Base-by-base conservation (phyloP, 2,888 invertebrate species). In the Patella ulyssiponensis region DNA sequence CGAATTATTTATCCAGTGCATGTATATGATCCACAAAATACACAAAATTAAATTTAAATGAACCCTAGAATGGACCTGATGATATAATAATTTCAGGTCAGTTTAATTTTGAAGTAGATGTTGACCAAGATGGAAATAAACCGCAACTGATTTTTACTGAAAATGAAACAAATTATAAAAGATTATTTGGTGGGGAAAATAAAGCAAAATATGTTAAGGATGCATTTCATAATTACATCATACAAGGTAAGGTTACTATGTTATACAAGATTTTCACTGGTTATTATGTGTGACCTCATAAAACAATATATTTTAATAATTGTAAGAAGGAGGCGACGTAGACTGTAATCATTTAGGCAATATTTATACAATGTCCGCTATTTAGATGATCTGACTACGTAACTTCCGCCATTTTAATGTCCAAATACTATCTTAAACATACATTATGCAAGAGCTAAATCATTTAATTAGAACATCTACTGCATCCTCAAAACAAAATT, bases 131-230 rank as follows among this genome's bases (percentile, higher is more conserved):
- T 56, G 85, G 83, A 0, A 75, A 83, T n/a, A 69, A 33, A 15
- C 86, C 87, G 12, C 80, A 87, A 5, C 71, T 91, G 23, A 80
- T 91, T 20, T 91, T 91, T 80, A 91, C 91, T 2, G 89, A 91
- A 54, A 92, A 92, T 80, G 90, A 91, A 76, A 91, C 91, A 14
- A 91, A 91, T 81, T 81, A 83, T 52, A 74, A 83, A 76, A 81
- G 79, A n/a, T 79, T 91, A 56, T 90, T 80, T 72, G 79, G 79
- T 15, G 56, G 73, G 17, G 76, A 77, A 53, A 86, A 86, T 79
- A 53, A 77, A 51, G 53, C 82, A 17, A 80, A 79, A 58, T 83
- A 80, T 64, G 80, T 83, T 70, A 88, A 88, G 77, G 88, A 88
- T 80, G 88, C 87, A 27, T 86, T 88, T 79, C 86, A 88, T 76